These are phyloP conservation scores for Serripes groenlandicus DNA, from an alignment of 2,888 invertebrate genomes.

Conservation along the genomic window DNA sequence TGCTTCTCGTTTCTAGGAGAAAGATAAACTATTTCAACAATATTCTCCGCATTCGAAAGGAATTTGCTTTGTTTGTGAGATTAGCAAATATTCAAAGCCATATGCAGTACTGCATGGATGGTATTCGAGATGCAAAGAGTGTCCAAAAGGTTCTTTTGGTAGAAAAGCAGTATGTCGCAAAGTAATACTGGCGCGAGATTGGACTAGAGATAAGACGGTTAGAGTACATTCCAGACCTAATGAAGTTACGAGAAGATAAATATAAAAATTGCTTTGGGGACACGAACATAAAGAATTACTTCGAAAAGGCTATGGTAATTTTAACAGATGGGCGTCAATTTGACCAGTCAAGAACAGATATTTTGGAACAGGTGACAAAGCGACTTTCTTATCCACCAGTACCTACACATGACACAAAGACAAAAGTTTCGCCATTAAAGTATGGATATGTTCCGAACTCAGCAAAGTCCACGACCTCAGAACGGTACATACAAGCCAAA, in stretches of 20 bases:
- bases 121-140: neutral
- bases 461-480: too few species aligned
- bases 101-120: neutral
- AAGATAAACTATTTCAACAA: neutral
- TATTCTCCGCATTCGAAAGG: neutral
- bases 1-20: neutral
- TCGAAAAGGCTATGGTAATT: neutral
- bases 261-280: neutral
- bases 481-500: too few species aligned
- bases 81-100: neutral
- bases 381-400: neutral
- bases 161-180: constrained; percentile 6
- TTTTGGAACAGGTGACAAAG: neutral
- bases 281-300: neutral
- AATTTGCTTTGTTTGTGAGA: neutral
- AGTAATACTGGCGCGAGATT: constrained; percentile 30
- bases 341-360: neutral
- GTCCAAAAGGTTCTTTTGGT: neutral
- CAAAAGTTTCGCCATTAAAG: too few species aligned
- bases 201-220: constrained; percentile 22
- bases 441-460: too few species aligned
- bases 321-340: constrained; percentile 3
- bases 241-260: neutral
- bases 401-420: too few species aligned
- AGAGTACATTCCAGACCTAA: neutral